phyloP scores from a whole-genome alignment of 2,888 invertebrate species.

The Hirtodrosophila duncani region DNA sequence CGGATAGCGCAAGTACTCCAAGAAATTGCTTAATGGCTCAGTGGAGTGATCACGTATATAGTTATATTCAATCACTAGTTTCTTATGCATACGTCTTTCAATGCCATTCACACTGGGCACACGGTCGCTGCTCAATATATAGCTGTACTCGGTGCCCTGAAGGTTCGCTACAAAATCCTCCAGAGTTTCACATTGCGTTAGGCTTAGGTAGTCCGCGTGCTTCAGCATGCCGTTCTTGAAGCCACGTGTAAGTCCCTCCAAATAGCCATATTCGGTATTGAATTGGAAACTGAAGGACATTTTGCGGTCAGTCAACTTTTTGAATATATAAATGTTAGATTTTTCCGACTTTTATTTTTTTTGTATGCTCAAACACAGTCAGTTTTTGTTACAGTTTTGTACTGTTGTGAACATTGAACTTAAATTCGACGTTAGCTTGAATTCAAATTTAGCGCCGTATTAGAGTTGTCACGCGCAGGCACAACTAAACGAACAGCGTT shows the following conservation, averaged over 20 bases:
- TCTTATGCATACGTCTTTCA: conserved; percentile 96
- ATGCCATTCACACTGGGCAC: conserved; percentile 96
- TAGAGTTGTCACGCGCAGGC: too few species aligned
- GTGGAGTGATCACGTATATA: conserved; percentile 97
- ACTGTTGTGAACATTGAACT: too few species aligned
- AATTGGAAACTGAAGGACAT: conserved; percentile 83
- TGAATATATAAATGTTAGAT: too few species aligned
- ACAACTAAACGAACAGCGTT: too few species aligned
- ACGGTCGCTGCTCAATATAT: conserved; percentile 95
- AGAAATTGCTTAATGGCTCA: conserved; percentile 95
- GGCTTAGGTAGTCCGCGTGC: conserved; percentile 95
- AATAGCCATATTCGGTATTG: conserved; percentile 97
- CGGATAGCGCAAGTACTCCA: conserved; percentile 98
- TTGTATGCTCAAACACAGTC: too few species aligned
- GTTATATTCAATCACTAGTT: conserved; percentile 96
- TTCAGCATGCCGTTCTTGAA: conserved; percentile 98
- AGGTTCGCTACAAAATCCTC: conserved; percentile 98
- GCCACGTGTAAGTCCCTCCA: conserved; percentile 97
- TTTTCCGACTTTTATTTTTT: too few species aligned
- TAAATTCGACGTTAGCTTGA: too few species aligned
- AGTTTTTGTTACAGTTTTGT: too few species aligned
- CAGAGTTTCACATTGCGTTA: conserved; percentile 98
- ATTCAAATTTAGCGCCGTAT: too few species aligned
- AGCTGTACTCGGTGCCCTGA: conserved; percentile 98
- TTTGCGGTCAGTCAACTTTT: conserved; percentile 12